These are phyloP conservation scores for Tenthredo amoena DNA, from an alignment of 2,888 invertebrate genomes.

Conservation along the genomic window DNA sequence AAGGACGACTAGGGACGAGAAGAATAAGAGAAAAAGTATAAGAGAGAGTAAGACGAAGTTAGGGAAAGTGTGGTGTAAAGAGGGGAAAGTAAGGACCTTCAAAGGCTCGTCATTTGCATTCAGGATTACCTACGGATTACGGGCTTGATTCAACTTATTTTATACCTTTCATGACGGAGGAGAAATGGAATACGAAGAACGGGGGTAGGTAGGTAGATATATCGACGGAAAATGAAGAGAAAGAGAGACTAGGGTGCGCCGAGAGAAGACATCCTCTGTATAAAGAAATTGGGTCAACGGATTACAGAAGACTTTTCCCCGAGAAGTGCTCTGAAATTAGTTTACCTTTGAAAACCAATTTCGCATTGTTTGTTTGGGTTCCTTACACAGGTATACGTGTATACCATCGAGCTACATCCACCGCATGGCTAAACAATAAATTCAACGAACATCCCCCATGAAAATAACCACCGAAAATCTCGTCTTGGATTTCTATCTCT, in stretches of 20 bases:
- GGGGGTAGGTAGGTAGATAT: not conserved
- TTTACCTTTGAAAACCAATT: slow-evolving; percentile 69
- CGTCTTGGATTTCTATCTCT: not conserved
- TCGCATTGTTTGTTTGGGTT: slow-evolving; percentile 59
- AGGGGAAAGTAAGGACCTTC: slow-evolving; percentile 63
- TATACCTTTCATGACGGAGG: slow-evolving; percentile 37
- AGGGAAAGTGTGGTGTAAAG: slow-evolving; percentile 5
- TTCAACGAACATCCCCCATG: not conserved
- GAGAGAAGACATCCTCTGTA: slow-evolving; percentile 8
- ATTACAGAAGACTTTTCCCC: slow-evolving; percentile 59
- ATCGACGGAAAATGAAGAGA: not conserved
- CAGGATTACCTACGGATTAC: slow-evolving; percentile 63
- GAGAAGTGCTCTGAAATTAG: slow-evolving; percentile 64
- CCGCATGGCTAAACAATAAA: slow-evolving; percentile 23
- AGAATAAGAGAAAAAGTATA: not conserved
- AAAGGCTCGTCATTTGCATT: slow-evolving; percentile 71
- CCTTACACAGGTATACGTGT: slow-evolving; percentile 8
- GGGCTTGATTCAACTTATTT: slow-evolving; percentile 52
- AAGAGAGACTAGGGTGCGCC: not conserved
- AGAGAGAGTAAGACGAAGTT: slow-evolving; percentile 7
- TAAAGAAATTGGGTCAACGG: slow-evolving; percentile 66
- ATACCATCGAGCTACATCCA: not conserved
- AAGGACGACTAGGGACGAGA: not conserved
- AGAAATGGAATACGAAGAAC: slow-evolving; percentile 18
- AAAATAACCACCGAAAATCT: not conserved